Base-by-base conservation (phyloP, 2,888 invertebrate species). In the Agriotes lineatus region DNA sequence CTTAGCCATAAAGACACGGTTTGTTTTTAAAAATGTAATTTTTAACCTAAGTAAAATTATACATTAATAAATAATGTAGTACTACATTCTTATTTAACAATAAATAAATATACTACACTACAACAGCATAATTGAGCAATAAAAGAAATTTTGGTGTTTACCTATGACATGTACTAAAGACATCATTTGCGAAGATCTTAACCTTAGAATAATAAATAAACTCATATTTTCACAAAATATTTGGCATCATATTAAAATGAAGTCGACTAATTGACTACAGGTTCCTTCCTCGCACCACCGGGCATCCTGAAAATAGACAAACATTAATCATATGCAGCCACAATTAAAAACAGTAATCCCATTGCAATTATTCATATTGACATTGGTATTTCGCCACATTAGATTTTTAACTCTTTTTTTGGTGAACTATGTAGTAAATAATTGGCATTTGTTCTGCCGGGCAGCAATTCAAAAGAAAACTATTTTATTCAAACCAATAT, bases 291-390 rank as follows among this genome's bases (percentile, higher is more conserved):
- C 70, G 68, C 12, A 74, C 69, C 44, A 75, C 42, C 37, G 77
- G 77, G 72, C 77, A 78, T 68, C 75, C 77, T 78, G 65, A 12
- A 74, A 50, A 25, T 16, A 18, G 9, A 42, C 16, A 74, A 33
- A 63, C 59, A 62, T n/a, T n/a, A n/a, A n/a, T n/a, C n/a, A n/a
- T n/a, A n/a, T n/a, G n/a, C n/a, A n/a, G n/a, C n/a, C n/a, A n/a
- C n/a, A n/a, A n/a, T n/a, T n/a, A n/a, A n/a, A n/a, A n/a, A n/a
- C n/a, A n/a, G n/a, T n/a, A n/a, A n/a, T n/a, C n/a, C n/a, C n/a
- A n/a, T n/a, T n/a, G n/a, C n/a, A n/a, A n/a, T n/a, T n/a, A n/a
- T n/a, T n/a, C n/a, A n/a, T n/a, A n/a, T n/a, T n/a, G n/a, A n/a
- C n/a, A n/a, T n/a, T n/a, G n/a, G n/a, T n/a, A n/a, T n/a, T n/a